Evolutionary conservation across 2,797 vertebrate genomes (phyloP).

Genomic region (Salmo trutta): DNA sequence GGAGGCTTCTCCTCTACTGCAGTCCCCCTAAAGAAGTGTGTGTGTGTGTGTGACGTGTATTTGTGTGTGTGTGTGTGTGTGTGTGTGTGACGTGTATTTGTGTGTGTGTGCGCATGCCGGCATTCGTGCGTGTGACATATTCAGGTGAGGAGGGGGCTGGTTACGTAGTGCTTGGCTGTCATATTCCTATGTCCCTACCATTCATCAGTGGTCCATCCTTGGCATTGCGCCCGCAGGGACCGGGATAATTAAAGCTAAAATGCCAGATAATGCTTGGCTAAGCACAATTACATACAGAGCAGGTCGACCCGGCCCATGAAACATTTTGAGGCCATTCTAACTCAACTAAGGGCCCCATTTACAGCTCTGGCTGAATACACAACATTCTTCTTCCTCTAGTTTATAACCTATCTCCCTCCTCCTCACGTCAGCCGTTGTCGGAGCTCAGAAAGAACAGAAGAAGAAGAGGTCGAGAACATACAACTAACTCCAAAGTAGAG

Average conservation of each 20-base stretch:
- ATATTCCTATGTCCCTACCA: slow-evolving; percentile 54
- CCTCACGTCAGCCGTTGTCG: neutral
- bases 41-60: neutral
- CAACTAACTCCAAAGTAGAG: slow-evolving; percentile 46
- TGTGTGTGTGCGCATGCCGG: neutral
- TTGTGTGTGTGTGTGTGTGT: neutral
- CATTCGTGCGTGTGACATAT: neutral
- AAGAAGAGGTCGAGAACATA: neutral
- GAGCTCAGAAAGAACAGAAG: neutral
- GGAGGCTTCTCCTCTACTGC: slow-evolving; percentile 14
- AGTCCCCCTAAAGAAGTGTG: neutral
- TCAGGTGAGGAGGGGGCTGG: neutral
- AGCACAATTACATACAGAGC: slow-evolving; percentile 56
- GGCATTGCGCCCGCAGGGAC: slow-evolving; percentile 48
- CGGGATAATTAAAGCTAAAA: slow-evolving; percentile 64
- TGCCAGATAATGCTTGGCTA: slow-evolving; percentile 67
- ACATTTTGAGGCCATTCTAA: slow-evolving; percentile 61
- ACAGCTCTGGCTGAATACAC: slow-evolving; percentile 42
- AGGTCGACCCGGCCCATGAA: slow-evolving; percentile 37
- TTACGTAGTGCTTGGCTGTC: slow-evolving; percentile 28
- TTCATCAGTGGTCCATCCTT: slow-evolving; percentile 56
- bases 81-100: neutral
- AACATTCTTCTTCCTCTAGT: slow-evolving; percentile 23
- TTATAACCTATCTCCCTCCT: neutral
- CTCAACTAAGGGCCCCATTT: slow-evolving; percentile 52